Conservation (phyloP, 2,797 vertebrate genomes). For the Pseudopleuronectes americanus region DNA sequence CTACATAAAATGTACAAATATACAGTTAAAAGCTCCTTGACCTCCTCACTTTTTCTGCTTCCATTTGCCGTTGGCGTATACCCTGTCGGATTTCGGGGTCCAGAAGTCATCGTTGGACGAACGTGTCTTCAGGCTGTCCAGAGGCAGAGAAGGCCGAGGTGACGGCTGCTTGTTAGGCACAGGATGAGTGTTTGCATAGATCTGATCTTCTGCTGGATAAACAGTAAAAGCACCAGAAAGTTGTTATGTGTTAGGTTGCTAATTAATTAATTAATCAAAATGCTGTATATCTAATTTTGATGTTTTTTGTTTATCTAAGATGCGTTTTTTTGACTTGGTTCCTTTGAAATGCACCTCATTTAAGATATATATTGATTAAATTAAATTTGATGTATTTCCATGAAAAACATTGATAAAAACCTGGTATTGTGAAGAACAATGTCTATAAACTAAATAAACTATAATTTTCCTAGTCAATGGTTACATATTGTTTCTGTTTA, state of each 20-base stretch:
- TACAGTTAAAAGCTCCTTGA: background rate
- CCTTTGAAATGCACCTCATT: too few relatives aligned
- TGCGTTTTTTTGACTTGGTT: too few relatives aligned
- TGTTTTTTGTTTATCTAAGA: background rate
- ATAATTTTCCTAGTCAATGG: too few relatives aligned
- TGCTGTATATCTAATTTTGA: background rate
- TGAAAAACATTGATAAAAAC: too few relatives aligned
- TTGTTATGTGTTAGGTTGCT: background rate
- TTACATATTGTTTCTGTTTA: too few relatives aligned
- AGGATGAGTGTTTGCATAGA: constrained; percentile 71
- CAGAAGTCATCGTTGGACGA: constrained; percentile 18
- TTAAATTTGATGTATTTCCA: too few relatives aligned
- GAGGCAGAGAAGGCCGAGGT: background rate
- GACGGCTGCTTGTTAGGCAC: constrained; percentile 41
- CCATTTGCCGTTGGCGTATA: constrained; percentile 9
- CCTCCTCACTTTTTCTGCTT: constrained; percentile 15
- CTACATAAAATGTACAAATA: background rate
- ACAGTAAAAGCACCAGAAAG: background rate
- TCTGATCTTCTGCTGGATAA: constrained; percentile 39
- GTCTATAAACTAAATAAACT: too few relatives aligned
- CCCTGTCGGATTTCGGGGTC: constrained; percentile 22
- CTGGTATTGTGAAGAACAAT: too few relatives aligned
- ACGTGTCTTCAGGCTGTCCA: constrained; percentile 17
- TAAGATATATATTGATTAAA: background rate
- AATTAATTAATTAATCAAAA: background rate